phyloP scores from a whole-genome alignment of 1,140 invertebrate species.

The Neoseiulus cucumeris region DNA sequence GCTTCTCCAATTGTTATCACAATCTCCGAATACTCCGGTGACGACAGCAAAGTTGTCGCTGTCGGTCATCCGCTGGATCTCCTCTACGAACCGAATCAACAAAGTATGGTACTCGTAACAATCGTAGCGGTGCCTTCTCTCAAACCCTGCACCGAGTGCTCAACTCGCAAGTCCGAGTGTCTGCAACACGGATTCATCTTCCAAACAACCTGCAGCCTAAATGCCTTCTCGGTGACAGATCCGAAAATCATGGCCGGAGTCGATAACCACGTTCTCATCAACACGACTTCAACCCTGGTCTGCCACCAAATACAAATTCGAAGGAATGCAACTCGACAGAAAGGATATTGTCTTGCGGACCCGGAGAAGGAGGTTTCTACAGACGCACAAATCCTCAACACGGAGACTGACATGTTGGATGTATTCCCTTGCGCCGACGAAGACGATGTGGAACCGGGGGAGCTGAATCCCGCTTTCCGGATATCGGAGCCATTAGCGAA shows the following conservation, averaged over 20 bases:
- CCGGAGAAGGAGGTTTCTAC: too few relatives aligned
- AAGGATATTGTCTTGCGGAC: too few relatives aligned
- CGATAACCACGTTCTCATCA: neutral
- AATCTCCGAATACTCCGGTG: neutral
- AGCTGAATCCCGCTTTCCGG: neutral
- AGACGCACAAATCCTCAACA: too few relatives aligned
- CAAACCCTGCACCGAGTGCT: neutral
- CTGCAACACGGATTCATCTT: neutral
- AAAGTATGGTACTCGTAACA: neutral
- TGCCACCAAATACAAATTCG: neutral
- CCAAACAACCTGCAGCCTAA: neutral
- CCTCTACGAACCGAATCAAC: neutral
- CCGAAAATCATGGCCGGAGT: constrained; percentile 1
- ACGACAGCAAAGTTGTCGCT: neutral
- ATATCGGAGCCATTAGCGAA: neutral
- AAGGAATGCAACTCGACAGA: too few relatives aligned
- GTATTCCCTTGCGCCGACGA: too few relatives aligned
- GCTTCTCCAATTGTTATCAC: neutral
- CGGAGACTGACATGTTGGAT: too few relatives aligned
- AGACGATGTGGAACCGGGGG: too few relatives aligned
- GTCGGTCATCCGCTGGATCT: neutral
- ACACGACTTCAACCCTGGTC: neutral
- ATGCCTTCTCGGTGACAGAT: neutral
- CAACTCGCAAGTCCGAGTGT: neutral
- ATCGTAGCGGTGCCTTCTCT: neutral